A percentile compares a stretch with the other conserved stretches of the same genome.
Evolutionary conservation across 2,888 invertebrate genomes (phyloP).

Genomic region (Amphimallon solstitiale): DNA sequence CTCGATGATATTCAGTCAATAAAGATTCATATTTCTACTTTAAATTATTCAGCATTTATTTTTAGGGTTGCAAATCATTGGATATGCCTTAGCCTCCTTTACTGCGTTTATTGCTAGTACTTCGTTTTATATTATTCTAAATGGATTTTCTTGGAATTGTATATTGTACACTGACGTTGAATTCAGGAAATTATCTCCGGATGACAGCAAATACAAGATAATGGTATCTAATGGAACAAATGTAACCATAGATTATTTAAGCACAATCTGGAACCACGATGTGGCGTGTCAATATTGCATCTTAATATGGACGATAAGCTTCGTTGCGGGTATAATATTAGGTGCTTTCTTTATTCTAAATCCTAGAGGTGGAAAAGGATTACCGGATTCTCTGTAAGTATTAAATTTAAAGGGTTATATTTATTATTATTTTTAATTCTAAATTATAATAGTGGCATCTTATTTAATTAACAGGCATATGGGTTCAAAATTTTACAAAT

Average conservation of each 20-base stretch:
- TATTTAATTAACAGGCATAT: no score
- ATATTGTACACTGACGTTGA: constrained; percentile 47
- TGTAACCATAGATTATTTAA: neutral
- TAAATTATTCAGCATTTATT: neutral
- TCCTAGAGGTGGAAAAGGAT: constrained; percentile 51
- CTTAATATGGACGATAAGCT: constrained; percentile 30
- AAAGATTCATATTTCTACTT: neutral
- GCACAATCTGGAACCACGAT: constrained; percentile 12
- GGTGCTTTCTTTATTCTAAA: constrained; percentile 50
- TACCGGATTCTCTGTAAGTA: constrained; percentile 49
- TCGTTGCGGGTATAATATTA: constrained; percentile 51
- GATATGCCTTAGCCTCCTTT: neutral
- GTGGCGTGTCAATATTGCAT: constrained; percentile 25
- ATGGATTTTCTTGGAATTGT: constrained; percentile 51
- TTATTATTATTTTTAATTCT: no score
- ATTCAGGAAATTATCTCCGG: constrained; percentile 27
- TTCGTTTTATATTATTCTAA: constrained; percentile 47
- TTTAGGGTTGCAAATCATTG: constrained; percentile 46
- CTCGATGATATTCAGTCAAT: no score
- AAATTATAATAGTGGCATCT: no score
- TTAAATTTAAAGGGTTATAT: no score
- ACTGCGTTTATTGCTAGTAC: constrained; percentile 40
- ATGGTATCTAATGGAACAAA: neutral
- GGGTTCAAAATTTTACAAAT: no score
- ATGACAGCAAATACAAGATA: neutral